Evolutionary conservation across 2,888 invertebrate genomes (phyloP).

Genomic region (Ceraclea dissimilis): DNA sequence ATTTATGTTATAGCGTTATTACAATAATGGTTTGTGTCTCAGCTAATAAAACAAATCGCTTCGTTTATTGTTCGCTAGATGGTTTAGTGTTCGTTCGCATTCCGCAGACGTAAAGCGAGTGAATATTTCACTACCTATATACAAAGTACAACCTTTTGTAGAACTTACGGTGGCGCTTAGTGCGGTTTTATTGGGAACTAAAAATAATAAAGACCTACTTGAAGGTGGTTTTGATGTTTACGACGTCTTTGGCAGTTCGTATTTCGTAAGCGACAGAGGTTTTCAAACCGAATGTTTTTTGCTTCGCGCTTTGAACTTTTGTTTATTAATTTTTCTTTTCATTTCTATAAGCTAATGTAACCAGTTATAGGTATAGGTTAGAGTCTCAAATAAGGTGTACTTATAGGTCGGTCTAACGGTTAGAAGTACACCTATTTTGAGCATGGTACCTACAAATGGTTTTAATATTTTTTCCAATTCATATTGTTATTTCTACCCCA

Average conservation of each 20-base stretch:
- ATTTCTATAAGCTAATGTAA: too few relatives aligned
- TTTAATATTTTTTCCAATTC: too few relatives aligned
- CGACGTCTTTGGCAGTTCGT: conserved; percentile 45
- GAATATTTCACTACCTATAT: not conserved
- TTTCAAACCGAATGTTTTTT: too few relatives aligned
- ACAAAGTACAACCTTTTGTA: conserved; percentile 26
- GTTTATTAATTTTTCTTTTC: too few relatives aligned
- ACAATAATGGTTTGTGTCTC: conserved; percentile 22
- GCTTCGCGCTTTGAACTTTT: too few relatives aligned
- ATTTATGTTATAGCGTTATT: conserved; percentile 4
- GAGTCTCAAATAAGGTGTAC: too few relatives aligned
- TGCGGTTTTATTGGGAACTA: conserved; percentile 24
- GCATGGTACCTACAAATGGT: too few relatives aligned
- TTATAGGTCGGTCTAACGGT: too few relatives aligned
- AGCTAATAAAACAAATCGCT: conserved; percentile 22
- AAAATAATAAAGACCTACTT: conserved; percentile 20
- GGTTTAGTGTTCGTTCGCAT: conserved; percentile 21
- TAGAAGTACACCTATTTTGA: too few relatives aligned
- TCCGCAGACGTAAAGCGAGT: not conserved
- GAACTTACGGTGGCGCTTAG: conserved; percentile 22
- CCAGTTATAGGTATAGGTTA: too few relatives aligned
- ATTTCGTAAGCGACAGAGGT: conserved; percentile 29
- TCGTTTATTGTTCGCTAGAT: conserved; percentile 24
- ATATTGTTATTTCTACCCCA: too few relatives aligned
- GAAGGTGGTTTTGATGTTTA: conserved; percentile 34